A percentile compares a stretch with the other conserved stretches of the same genome.
phyloP scores from a whole-genome alignment of 2,113 vertebrate species.

The Campylomormyrus tamandua region DNA sequence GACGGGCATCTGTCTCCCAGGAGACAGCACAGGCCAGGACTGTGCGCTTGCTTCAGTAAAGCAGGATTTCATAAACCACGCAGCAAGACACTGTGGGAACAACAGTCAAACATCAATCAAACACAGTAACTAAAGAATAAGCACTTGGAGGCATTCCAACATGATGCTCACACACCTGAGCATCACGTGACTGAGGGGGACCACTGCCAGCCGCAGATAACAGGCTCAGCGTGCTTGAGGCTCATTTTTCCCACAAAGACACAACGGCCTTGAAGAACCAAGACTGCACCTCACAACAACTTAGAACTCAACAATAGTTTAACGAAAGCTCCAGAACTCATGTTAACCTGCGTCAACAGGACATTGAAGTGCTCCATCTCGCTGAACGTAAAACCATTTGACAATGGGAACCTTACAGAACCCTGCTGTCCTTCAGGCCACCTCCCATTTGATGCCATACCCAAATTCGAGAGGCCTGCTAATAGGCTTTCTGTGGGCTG shows the following conservation, averaged over 20 bases:
- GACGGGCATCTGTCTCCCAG: not conserved
- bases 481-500: conserved; percentile 32
- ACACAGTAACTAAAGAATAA: not conserved
- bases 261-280: not conserved
- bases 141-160: not conserved
- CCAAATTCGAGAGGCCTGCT: not conserved
- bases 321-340: not conserved
- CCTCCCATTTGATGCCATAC: not conserved
- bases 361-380: not conserved
- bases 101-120: not conserved
- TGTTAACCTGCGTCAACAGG: not conserved
- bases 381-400: not conserved
- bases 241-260: not conserved
- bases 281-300: not conserved
- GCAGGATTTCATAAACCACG: not conserved
- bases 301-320: not conserved
- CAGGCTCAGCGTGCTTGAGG: not conserved
- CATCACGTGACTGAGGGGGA: not conserved
- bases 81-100: not conserved
- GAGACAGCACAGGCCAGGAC: not conserved
- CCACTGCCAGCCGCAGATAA: not conserved
- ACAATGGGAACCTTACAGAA: not conserved
- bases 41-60: not conserved
- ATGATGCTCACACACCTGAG: not conserved
- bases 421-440: not conserved